Conservation (phyloP, 2,113 vertebrate genomes). For the Daboia siamensis region DNA sequence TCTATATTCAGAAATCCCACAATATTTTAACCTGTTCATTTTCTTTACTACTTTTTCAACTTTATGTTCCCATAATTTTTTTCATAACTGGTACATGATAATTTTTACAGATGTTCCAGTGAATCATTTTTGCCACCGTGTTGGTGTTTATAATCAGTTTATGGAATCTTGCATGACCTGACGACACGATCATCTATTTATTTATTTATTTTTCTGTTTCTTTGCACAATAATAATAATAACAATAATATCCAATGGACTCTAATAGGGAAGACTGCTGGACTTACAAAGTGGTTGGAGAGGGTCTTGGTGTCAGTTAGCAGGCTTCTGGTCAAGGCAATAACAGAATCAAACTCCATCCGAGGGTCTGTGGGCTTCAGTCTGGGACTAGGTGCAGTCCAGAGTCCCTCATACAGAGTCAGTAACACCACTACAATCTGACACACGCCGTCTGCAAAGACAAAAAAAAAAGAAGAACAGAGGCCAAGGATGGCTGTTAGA, state of each 20-base stretch:
- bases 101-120: not conserved
- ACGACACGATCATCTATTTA: not conserved
- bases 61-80: not conserved
- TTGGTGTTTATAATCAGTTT: not conserved
- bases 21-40: not conserved
- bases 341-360: slow-evolving; percentile 38
- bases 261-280: not conserved
- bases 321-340: slow-evolving; percentile 40
- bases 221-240: not conserved
- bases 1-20: not conserved
- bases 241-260: not conserved
- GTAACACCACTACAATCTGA: slow-evolving; percentile 2
- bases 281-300: slow-evolving; percentile 48
- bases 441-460: slow-evolving; percentile 1
- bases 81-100: not conserved
- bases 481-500: not conserved
- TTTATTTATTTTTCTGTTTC: not conserved
- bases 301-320: slow-evolving; percentile 42
- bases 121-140: not conserved
- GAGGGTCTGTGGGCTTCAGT: slow-evolving; percentile 26
- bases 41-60: not conserved
- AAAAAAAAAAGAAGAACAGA: not conserved
- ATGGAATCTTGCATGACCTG: not conserved
- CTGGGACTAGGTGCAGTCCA: slow-evolving; percentile 12
- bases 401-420: slow-evolving; percentile 24